Base-by-base conservation (phyloP, 2,797 vertebrate species). In the Sebastes jordani region DNA sequence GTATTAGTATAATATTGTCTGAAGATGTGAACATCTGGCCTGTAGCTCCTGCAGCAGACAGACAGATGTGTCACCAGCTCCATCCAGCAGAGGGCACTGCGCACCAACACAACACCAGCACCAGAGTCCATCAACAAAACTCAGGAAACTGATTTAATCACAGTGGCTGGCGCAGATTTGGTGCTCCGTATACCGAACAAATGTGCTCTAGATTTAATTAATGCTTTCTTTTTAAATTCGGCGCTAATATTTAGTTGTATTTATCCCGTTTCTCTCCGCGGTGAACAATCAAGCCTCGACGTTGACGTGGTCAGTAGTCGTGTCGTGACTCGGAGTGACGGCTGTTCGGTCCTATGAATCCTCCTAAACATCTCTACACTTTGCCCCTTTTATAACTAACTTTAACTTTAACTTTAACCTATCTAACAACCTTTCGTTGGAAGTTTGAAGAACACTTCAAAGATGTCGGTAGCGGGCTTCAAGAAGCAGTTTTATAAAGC, bases 401-500 rank as follows among this genome's bases (percentile, higher is more conserved):
- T 85, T 52, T 32, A 74, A 38, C 11, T 81, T 71, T 38, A 38
- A 71, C 23, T 56, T 66, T 9, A 60, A 85, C 74, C 81, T 63
- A 18, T 75, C 16, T 82, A 69, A 56, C 79, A 30, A 30, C 64
- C 60, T 77, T 74, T 46, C 36, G 83, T 74, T 13, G 32, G 81
- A 76, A 84, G 81, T 64, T 59, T 65, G 89, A 91, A 84, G 80
- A 87, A 87, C 89, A 30, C 55, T 58, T 70, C 96, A 96, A 96
- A 93, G 91, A 99, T 99, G 98, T 99, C 98, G 89, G 98, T 99
- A 84, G 98, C 98, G 78, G 98, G 98, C 80, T 94, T 99, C 66
- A 99, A 98, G 96, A 99, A 99, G 82, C 98, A 99, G 96, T 99
- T 99, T 95, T 99, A 99, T 91, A 99, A 99, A 95, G 98, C 98